Evolutionary conservation across 2,797 vertebrate genomes (phyloP).

Genomic region (Cirrhinus molitorella): DNA sequence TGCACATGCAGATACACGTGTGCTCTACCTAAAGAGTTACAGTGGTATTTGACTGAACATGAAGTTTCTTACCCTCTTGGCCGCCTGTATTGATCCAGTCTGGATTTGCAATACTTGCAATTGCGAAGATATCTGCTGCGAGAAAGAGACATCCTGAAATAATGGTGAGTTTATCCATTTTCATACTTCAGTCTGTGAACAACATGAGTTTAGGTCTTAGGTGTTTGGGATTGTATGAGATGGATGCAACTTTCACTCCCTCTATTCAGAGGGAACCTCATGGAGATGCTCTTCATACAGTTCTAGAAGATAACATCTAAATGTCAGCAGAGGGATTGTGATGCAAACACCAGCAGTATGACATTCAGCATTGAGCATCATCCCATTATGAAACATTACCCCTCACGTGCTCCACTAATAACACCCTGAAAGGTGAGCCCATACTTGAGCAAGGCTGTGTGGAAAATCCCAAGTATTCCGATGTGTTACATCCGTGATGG

Average conservation of each 20-base stretch:
- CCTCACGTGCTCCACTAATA: background rate
- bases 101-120: constrained; percentile 94
- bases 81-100: constrained; percentile 98
- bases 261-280: constrained; percentile 30
- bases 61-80: constrained; percentile 81
- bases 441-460: background rate
- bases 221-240: constrained; percentile 10
- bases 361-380: background rate
- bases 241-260: constrained; percentile 43
- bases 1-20: background rate
- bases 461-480: background rate
- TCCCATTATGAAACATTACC: background rate
- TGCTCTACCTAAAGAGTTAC: background rate
- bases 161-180: constrained; percentile 97
- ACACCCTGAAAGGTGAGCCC: background rate
- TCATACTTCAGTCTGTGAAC: constrained; percentile 46
- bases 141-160: constrained; percentile 97
- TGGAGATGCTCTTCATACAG: constrained; percentile 21
- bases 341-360: background rate
- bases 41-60: background rate
- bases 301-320: background rate
- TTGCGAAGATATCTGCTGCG: constrained; percentile 95
- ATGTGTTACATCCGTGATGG: constrained; percentile 2
- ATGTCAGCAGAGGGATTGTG: background rate
- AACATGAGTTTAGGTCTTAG: constrained; percentile 1